These are phyloP conservation scores for Microctenopoma steveboyesi DNA, from an alignment of 2,797 vertebrate species.

Conservation along the genomic window DNA sequence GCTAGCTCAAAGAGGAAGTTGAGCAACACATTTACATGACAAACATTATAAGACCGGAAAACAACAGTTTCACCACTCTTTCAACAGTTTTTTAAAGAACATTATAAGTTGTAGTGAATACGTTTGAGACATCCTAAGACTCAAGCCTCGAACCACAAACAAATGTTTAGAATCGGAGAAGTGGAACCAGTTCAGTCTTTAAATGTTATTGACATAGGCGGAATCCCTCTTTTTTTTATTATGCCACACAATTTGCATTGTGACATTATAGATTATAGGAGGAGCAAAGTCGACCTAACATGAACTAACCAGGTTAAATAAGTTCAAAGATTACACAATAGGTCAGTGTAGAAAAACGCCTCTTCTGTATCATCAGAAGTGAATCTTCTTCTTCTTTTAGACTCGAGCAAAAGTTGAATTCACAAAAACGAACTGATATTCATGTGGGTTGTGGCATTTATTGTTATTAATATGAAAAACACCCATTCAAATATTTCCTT, in stretches of 20 bases:
- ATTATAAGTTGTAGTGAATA: background rate
- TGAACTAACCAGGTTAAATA: background rate
- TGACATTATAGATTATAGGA: background rate
- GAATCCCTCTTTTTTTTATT: background rate
- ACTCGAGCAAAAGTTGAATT: background rate
- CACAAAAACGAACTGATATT: background rate
- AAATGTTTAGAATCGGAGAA: background rate
- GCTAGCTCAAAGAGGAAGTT: constrained; percentile 72
- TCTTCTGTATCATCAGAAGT: background rate
- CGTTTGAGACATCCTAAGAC: background rate
- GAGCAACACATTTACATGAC: constrained; percentile 69
- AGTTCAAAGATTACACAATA: too few species aligned
- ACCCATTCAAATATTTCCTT: background rate
- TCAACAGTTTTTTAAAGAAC: constrained; percentile 39
- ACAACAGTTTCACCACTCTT: constrained; percentile 66
- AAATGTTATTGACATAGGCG: too few species aligned
- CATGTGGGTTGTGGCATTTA: background rate
- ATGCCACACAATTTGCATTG: background rate
- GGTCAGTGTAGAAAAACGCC: background rate
- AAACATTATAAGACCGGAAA: constrained; percentile 69
- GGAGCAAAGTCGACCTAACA: background rate
- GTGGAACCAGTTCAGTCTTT: background rate
- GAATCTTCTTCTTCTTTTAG: background rate
- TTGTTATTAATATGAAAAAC: background rate
- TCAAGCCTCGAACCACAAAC: background rate